Evolutionary conservation across 2,797 vertebrate genomes (phyloP).

Genomic region (Apodemus agrarius): DNA sequence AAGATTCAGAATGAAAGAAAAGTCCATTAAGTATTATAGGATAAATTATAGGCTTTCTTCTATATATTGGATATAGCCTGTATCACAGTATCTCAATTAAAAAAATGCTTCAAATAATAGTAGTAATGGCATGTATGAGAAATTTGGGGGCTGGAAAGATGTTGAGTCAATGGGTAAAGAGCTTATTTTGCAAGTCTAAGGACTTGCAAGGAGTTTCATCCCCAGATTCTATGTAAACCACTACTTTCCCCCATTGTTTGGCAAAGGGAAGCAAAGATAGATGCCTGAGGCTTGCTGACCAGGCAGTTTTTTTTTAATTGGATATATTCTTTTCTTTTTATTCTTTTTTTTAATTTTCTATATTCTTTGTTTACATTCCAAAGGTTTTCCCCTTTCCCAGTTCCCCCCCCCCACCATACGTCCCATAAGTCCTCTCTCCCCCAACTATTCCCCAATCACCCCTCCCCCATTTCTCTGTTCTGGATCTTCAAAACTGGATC

Average conservation of each 20-base stretch:
- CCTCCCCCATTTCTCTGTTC: too few species aligned
- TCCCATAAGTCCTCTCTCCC: too few species aligned
- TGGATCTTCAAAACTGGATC: too few species aligned
- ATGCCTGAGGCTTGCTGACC: background rate
- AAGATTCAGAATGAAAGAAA: conserved; percentile 14
- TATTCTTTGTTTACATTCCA: too few species aligned
- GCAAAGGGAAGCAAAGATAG: background rate
- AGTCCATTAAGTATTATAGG: background rate
- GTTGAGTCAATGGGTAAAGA: too few species aligned
- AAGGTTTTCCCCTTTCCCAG: too few species aligned
- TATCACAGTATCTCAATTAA: background rate
- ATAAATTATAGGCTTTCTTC: background rate
- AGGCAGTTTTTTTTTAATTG: background rate
- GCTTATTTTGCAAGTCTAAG: background rate
- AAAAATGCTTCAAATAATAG: background rate
- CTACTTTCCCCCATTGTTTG: too few species aligned
- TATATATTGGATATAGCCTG: background rate
- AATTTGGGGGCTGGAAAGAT: background rate
- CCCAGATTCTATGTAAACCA: background rate
- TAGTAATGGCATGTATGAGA: background rate
- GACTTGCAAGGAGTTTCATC: too few species aligned
- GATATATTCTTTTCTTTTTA: too few species aligned
- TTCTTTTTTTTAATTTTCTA: too few species aligned
- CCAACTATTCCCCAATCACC: too few species aligned
- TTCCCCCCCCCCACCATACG: too few species aligned